A percentile compares a stretch with the other conserved stretches of the same genome.
Evolutionary conservation across 2,113 vertebrate species (phyloP).

Genomic region (Hiodon tergisus): DNA sequence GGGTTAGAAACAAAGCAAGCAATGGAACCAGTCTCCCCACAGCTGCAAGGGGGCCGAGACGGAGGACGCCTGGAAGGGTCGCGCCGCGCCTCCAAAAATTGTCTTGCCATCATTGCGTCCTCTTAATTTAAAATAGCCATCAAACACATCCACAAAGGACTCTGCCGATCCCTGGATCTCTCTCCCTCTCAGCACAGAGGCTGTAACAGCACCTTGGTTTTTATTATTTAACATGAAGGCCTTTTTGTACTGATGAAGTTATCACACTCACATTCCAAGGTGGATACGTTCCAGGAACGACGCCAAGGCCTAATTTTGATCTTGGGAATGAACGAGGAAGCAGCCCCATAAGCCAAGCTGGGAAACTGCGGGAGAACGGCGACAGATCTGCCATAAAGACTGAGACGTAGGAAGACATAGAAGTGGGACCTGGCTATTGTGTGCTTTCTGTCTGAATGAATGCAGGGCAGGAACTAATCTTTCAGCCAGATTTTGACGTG

Average conservation of each 20-base stretch:
- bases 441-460: background rate
- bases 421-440: background rate
- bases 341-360: background rate
- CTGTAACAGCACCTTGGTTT: background rate
- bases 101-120: slow-evolving; percentile 23
- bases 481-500: background rate
- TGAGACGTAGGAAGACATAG: background rate
- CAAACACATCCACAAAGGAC: slow-evolving; percentile 26
- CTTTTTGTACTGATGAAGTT: slow-evolving; percentile 19
- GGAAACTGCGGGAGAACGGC: background rate
- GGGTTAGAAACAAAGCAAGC: slow-evolving; percentile 12
- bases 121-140: slow-evolving; percentile 31
- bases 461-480: background rate
- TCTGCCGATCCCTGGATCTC: background rate
- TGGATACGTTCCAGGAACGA: slow-evolving; percentile 16
- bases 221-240: background rate
- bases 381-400: background rate
- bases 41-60: slow-evolving; percentile 22
- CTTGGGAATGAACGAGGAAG: slow-evolving; percentile 2
- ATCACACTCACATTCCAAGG: slow-evolving; percentile 13
- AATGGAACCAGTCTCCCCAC: slow-evolving; percentile 26
- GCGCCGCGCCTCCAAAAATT: slow-evolving; percentile 25
- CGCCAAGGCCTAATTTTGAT: slow-evolving; percentile 27
- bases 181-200: slow-evolving; percentile 1
- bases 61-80: slow-evolving; percentile 29